Base-by-base conservation (phyloP, 2,888 invertebrate species). In the Amphipyra berbera region DNA sequence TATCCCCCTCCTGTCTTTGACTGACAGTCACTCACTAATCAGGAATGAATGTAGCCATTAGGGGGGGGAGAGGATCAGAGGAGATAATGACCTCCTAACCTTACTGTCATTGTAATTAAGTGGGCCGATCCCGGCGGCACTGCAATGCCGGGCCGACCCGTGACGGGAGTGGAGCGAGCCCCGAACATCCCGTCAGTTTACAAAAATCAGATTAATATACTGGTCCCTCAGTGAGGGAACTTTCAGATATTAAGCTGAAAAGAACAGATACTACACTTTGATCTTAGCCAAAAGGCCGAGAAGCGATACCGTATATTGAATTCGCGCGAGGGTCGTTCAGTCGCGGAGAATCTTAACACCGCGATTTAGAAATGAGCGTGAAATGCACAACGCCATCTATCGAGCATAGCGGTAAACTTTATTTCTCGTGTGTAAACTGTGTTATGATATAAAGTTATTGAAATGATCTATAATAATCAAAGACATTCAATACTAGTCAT, bases 201-300 rank as follows among this genome's bases (percentile, higher is more conserved):
- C 53, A 41, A 61, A 66, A 66, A 49, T 55, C 42, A 66, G 56
- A 7, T 56, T 56, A 56, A 56, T 56, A 56, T 48, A 56, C 56
- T 56, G 56, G 57, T 57, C 57, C 57, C 57, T 57, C 57, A 57
- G 12, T 57, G 57, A 57, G 57, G 57, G 50, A 57, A 41, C 57
- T 57, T 56, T 56, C 56, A 56, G 57, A 57, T 57, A 58, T 58
- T 58, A 58, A 58, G 49, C 49, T 56, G 55, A 56, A 56, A 56
- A 56, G 45, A 45, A 45, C 45, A 45, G 45, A 45, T 45, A 56
- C 56, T 56, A 56, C 56, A 56, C 56, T 56, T 56, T 56, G 56
- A 56, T 56, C 56, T 56, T 56, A 58, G 58, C 58, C 58, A 58
- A 58, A 58, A 45, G 45, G 45, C 45, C 45, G 45, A 45, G 45